Conservation (phyloP, 2,113 vertebrate genomes). For the Hippocampus mohnikei region DNA sequence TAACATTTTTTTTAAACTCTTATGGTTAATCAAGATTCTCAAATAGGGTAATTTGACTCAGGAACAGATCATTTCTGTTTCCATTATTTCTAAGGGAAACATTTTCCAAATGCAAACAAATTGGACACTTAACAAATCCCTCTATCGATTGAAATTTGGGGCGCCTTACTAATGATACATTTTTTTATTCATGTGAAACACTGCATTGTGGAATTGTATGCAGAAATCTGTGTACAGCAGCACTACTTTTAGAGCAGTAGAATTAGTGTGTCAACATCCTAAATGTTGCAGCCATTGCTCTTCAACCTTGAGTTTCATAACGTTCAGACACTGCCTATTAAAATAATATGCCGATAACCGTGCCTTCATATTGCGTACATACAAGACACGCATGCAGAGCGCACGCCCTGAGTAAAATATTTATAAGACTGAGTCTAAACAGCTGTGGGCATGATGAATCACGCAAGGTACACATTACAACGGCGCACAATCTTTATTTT, state of each 20-base stretch:
- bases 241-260: not conserved
- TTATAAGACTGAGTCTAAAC: conserved; percentile 22
- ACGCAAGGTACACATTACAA: not conserved
- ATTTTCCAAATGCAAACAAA: not conserved
- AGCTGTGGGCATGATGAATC: conserved; percentile 7
- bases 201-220: not conserved
- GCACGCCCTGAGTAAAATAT: conserved; percentile 38
- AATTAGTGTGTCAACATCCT: not conserved
- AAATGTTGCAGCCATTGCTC: not conserved
- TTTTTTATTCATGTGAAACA: no score
- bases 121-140: not conserved
- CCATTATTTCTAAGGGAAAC: not conserved
- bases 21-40: not conserved
- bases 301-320: not conserved
- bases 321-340: not conserved
- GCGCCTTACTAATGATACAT: not conserved
- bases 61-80: not conserved
- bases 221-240: not conserved
- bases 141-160: not conserved
- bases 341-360: not conserved
- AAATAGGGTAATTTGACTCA: not conserved
- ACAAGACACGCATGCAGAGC: not conserved
- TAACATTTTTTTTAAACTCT: not conserved
- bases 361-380: not conserved
- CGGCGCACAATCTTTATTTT: not conserved